A percentile compares a stretch with the other conserved stretches of the same genome.
These are phyloP conservation scores for Pseudolaguvia tuberculata DNA, from an alignment of 2,113 vertebrate species.

Conservation along the genomic window DNA sequence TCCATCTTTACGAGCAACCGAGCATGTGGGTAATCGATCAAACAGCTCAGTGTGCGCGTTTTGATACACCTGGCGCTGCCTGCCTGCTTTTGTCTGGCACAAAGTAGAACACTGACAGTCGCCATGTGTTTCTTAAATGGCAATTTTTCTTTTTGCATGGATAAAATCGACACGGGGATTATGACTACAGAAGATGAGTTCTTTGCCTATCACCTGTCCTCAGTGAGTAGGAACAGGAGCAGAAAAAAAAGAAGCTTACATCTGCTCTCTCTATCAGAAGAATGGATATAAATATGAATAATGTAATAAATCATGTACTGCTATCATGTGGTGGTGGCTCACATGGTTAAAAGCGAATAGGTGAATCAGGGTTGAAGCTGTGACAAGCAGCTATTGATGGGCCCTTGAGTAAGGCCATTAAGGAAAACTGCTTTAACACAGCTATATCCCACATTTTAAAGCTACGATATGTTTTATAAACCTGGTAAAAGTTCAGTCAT, in stretches of 20 bases:
- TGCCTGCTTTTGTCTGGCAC: constrained; percentile 10
- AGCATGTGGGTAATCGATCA: constrained; percentile 58
- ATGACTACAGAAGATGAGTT: not conserved
- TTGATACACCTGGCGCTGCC: constrained; percentile 20
- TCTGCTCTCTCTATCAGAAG: too few relatives aligned
- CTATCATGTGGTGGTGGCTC: not conserved
- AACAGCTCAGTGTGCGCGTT: constrained; percentile 9
- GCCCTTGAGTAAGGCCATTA: too few relatives aligned
- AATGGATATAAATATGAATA: not conserved
- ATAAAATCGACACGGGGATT: not conserved
- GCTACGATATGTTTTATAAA: not conserved
- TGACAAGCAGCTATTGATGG: too few relatives aligned
- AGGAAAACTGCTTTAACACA: too few relatives aligned
- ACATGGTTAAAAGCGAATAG: too few relatives aligned
- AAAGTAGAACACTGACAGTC: constrained; percentile 25
- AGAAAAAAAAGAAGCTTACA: not conserved
- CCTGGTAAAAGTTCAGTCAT: not conserved
- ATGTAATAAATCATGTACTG: not conserved
- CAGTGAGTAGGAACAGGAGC: not conserved
- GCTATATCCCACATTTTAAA: too few relatives aligned
- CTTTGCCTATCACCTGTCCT: not conserved
- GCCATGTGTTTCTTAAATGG: not conserved
- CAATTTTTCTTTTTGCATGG: not conserved
- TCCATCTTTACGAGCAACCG: constrained; percentile 54
- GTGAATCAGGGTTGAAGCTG: too few relatives aligned